phyloP scores from a whole-genome alignment of 2,797 vertebrate species.

The Momotus momota region DNA sequence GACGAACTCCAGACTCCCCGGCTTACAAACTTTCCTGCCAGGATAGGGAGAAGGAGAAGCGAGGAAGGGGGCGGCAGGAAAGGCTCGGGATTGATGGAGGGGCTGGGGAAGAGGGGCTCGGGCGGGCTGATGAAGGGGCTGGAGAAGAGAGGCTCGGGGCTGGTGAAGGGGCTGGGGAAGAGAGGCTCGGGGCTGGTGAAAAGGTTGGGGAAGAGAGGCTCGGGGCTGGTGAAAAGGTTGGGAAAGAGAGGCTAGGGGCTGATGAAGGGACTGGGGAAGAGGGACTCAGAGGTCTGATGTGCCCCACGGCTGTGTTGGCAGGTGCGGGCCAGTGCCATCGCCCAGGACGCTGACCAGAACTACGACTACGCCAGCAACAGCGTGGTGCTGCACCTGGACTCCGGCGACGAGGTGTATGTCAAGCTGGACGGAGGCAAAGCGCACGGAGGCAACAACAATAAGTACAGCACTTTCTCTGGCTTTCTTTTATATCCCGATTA shows the following conservation, averaged over 20 bases:
- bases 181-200: not conserved
- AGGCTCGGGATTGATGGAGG: not conserved
- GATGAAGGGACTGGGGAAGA: not conserved
- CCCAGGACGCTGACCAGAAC: constrained; percentile 97
- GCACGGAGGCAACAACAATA: constrained; percentile 99
- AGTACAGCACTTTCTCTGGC: constrained; percentile 99
- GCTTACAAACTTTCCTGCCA: not conserved
- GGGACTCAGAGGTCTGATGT: not conserved
- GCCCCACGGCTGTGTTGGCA: constrained; percentile 54
- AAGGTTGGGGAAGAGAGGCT: not conserved
- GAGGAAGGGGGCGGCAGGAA: not conserved
- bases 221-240: not conserved
- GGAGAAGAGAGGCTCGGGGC: too few species aligned
- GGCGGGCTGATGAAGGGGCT: too few species aligned
- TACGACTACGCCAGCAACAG: constrained; percentile 99
- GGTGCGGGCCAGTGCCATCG: constrained; percentile 97
- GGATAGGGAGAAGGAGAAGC: not conserved
- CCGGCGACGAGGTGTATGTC: constrained; percentile 96
- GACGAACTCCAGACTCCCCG: not conserved
- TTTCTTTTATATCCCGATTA: constrained; percentile 97
- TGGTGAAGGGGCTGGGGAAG: not conserved
- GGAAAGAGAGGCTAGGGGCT: too few species aligned
- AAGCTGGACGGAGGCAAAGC: constrained; percentile 98
- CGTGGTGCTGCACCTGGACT: constrained; percentile 94
- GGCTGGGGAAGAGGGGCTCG: not conserved